These are phyloP conservation scores for Podotricha telesiphe DNA, from an alignment of 2,888 invertebrate genomes.

Conservation along the genomic window DNA sequence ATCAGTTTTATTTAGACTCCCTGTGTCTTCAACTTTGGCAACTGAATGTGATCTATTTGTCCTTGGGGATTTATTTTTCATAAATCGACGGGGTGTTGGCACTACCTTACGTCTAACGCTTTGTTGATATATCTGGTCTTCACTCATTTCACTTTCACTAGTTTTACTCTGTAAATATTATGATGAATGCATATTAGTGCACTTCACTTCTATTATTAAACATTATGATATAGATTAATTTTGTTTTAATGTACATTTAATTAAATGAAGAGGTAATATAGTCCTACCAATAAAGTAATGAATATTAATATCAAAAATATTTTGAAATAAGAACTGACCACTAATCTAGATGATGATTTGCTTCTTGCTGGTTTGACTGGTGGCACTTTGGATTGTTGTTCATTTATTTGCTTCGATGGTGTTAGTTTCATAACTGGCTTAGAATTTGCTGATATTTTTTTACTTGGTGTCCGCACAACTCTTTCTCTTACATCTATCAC, in stretches of 20 bases:
- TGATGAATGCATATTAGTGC: slow-evolving; percentile 67
- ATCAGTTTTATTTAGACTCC: slow-evolving; percentile 65
- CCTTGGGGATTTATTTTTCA: slow-evolving; percentile 73
- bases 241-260: slow-evolving; percentile 20
- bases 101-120: slow-evolving; percentile 68
- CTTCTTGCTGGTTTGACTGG: slow-evolving; percentile 80
- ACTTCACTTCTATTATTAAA: slow-evolving; percentile 51
- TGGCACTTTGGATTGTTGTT: slow-evolving; percentile 64
- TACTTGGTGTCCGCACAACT: slow-evolving; percentile 75
- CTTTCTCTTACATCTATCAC: slow-evolving; percentile 72
- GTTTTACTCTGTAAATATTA: slow-evolving; percentile 81
- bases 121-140: slow-evolving; percentile 69
- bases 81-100: slow-evolving; percentile 73
- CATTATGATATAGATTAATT: slow-evolving; percentile 20
- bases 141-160: slow-evolving; percentile 84
- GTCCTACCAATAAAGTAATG: slow-evolving; percentile 72
- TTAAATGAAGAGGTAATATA: slow-evolving; percentile 63
- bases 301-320: slow-evolving; percentile 64
- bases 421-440: slow-evolving; percentile 62
- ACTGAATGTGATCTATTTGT: slow-evolving; percentile 84
- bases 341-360: slow-evolving; percentile 78
- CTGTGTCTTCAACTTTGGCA: slow-evolving; percentile 71
- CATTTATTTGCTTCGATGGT: slow-evolving; percentile 55
- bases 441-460: slow-evolving; percentile 61
- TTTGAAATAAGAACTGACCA: slow-evolving; percentile 78